These are phyloP conservation scores for Planococcus citri DNA, from an alignment of 1,140 invertebrate species.

Conservation along the genomic window DNA sequence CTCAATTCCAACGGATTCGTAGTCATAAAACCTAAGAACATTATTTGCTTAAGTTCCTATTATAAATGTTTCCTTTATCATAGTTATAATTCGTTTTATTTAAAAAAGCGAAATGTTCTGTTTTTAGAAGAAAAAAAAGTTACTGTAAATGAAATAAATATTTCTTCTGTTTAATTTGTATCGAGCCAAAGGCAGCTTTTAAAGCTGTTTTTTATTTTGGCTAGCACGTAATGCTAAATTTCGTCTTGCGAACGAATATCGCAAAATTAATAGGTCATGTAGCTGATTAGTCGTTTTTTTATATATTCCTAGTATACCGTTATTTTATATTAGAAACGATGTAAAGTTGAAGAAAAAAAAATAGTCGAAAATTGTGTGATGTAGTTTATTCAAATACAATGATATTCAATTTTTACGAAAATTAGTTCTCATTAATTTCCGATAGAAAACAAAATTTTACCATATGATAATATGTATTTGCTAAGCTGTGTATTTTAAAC, in stretches of 20 bases:
- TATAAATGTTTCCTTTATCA: not conserved
- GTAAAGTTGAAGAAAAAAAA: not conserved
- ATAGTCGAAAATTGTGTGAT: not conserved
- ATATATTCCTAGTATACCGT: not conserved
- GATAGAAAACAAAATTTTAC: not conserved
- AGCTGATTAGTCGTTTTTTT: not conserved
- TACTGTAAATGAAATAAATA: not conserved
- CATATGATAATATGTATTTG: not conserved
- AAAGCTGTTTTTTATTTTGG: not conserved
- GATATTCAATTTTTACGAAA: not conserved
- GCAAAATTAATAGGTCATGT: not conserved
- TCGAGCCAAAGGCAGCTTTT: not conserved
- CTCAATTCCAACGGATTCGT: not conserved
- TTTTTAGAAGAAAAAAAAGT: not conserved
- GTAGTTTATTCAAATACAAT: slow-evolving; percentile 2
- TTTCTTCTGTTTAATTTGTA: not conserved
- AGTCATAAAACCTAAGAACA: not conserved
- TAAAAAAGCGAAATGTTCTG: not conserved
- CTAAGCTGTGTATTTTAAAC: not conserved
- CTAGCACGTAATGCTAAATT: not conserved
- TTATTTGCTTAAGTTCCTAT: slow-evolving; percentile 7
- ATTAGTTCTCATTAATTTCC: not conserved
- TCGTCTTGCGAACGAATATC: not conserved
- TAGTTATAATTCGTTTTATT: not conserved
- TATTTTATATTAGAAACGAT: not conserved